Evolutionary conservation across 2,888 invertebrate species (phyloP), one percentile per base, ranked within the genome.

Genomic region (Mayetiola destructor): DNA sequence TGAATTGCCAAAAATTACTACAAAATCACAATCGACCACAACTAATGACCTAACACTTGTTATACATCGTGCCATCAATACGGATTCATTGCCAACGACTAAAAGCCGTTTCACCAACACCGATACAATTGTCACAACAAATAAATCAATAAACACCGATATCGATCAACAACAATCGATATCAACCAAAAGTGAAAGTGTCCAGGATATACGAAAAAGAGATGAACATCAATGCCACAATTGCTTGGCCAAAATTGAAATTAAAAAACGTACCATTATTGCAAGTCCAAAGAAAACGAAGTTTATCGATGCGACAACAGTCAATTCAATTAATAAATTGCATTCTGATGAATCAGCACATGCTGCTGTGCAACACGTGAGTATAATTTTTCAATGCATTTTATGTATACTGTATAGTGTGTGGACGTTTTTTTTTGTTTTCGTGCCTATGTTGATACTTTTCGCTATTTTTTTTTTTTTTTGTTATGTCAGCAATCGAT

Each of bases 21-120:
- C 61, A 20, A 60, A 39, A 30, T 63, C 61, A 2, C 68, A 67
- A 8, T 67, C 68, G 52, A 76, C 76, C 1, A 76, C 76, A 35
- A 77, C 76, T 0, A 58, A 57, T 1, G 73, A 68, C 32, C 60
- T 75, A 53, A 64, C 67, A 36, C 61, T 63, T 14, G 60, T 69
- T 1, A 61, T 64, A 5, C 61, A 67, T 1, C 27, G 23, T 9
- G 18, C 36, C 4, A 10, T n/a, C 9, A 55, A 36, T 20, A 9
- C 39, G 20, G 40, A 56, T 27, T 16, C 52, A 14, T 16, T 12
- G 6, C 61, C 61, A 0, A 61, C 61, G 3, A 64, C 62, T 2
- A 62, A 59, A 5, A 64, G 66, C 37, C 53, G 63, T 52, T 64
- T 61, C 10, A 63, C 65, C 0, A 67, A 66, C 57, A 67, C 67